These are phyloP conservation scores for Lepeophtheirus salmonis DNA, from an alignment of 1,140 invertebrate genomes.

Conservation along the genomic window DNA sequence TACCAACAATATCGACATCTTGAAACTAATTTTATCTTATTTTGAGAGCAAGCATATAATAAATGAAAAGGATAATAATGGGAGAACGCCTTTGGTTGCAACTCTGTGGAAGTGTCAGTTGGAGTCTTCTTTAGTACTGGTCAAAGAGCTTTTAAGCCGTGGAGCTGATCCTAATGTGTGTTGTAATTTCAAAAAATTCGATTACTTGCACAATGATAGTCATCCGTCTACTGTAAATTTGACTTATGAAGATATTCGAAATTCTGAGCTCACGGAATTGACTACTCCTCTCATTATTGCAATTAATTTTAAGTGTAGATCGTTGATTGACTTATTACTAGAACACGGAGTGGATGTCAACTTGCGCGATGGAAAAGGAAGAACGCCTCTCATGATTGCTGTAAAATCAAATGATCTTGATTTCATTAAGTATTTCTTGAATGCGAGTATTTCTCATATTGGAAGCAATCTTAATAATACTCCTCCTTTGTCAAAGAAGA, in stretches of 20 bases:
- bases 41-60: not conserved
- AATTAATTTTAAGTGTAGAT: conserved; percentile 26
- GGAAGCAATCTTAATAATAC: too few species aligned
- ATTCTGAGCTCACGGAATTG: not conserved
- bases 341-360: conserved; percentile 29
- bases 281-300: conserved; percentile 28
- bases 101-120: not conserved
- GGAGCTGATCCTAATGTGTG: not conserved
- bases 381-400: conserved; percentile 35
- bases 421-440: conserved; percentile 23
- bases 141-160: not conserved
- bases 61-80: not conserved
- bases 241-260: conserved; percentile 4
- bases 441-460: not conserved
- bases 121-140: not conserved
- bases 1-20: conserved; percentile 26
- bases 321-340: conserved; percentile 27
- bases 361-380: conserved; percentile 28
- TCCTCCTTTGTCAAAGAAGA: not conserved
- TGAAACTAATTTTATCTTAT: not conserved
- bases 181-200: conserved; percentile 18
- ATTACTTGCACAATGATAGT: conserved; percentile 11
- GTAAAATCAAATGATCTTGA: conserved; percentile 31
- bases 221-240: conserved; percentile 2
- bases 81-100: not conserved